Evolutionary conservation across 2,888 invertebrate species (phyloP).

Genomic region (Lycia hirtaria): DNA sequence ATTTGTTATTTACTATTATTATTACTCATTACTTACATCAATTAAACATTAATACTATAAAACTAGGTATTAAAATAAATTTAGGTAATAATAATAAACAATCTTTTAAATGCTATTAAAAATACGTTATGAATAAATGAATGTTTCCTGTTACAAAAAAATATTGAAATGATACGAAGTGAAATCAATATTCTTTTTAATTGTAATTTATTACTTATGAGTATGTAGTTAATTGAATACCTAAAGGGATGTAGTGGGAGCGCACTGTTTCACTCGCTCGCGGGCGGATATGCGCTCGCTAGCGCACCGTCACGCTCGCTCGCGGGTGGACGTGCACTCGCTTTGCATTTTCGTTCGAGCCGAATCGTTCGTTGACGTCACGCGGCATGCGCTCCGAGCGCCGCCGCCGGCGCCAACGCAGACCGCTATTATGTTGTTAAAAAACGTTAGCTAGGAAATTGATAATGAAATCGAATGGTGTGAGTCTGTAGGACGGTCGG

Average conservation of each 20-base stretch:
- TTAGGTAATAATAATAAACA: slow-evolving; percentile 86
- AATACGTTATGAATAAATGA: slow-evolving; percentile 85
- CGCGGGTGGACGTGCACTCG: slow-evolving; percentile 43
- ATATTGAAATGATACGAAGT: slow-evolving; percentile 85
- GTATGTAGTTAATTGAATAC: slow-evolving; percentile 84
- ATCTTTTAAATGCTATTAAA: slow-evolving; percentile 86
- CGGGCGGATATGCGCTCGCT: no score
- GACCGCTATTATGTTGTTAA: slow-evolving; percentile 82
- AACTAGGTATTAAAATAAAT: slow-evolving; percentile 85
- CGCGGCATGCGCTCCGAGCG: slow-evolving; percentile 64
- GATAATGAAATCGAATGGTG: slow-evolving; percentile 84
- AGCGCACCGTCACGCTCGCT: no score
- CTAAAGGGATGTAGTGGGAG: slow-evolving; percentile 78
- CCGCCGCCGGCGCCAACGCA: slow-evolving; percentile 17
- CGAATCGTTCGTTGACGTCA: slow-evolving; percentile 50
- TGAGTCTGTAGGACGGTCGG: slow-evolving; percentile 83
- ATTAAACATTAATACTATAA: slow-evolving; percentile 85
- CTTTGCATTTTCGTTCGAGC: slow-evolving; percentile 59
- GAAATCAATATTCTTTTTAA: slow-evolving; percentile 85
- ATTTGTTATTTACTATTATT: slow-evolving; percentile 82
- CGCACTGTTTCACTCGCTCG: slow-evolving; percentile 63
- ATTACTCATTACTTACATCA: slow-evolving; percentile 84
- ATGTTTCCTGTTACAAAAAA: slow-evolving; percentile 86
- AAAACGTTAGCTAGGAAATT: slow-evolving; percentile 85
- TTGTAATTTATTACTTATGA: slow-evolving; percentile 84